Conservation (phyloP, 2,888 invertebrate genomes). For the Mycalesis mineus region DNA sequence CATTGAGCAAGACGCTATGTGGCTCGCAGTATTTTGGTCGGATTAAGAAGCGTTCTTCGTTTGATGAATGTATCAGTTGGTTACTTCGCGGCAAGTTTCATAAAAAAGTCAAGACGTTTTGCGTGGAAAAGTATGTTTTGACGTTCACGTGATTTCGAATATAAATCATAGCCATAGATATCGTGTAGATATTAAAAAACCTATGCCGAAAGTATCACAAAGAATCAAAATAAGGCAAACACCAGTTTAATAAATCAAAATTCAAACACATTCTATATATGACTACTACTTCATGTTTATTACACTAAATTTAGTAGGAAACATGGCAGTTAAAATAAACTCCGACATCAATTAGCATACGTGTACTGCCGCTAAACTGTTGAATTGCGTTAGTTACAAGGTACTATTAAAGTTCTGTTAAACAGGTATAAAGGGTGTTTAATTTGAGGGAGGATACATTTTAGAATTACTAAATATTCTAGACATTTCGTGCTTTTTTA, state of each 20-base stretch:
- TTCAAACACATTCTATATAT: conserved; percentile 21
- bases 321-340: conserved; percentile 49
- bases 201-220: neutral
- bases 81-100: conserved; percentile 54
- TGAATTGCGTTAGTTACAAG: conserved; percentile 21
- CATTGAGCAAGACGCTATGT: conserved; percentile 58
- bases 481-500: too few relatives aligned
- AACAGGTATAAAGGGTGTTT: neutral
- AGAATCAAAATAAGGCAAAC: conserved; percentile 29
- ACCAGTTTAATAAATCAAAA: conserved; percentile 44
- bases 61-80: conserved; percentile 65
- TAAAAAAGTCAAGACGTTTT: conserved; percentile 44
- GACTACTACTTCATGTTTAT: conserved; percentile 37
- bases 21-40: conserved; percentile 59
- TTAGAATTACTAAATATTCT: neutral
- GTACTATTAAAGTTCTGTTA: neutral
- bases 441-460: neutral
- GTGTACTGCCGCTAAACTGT: conserved; percentile 39
- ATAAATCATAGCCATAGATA: conserved; percentile 27
- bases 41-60: conserved; percentile 61
- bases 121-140: conserved; percentile 41
- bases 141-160: conserved; percentile 35
- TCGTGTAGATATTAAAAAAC: neutral
- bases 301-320: conserved; percentile 37
- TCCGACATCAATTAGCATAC: conserved; percentile 55